Conservation (phyloP, 2,888 invertebrate species). For the Epistrophe grossulariae region DNA sequence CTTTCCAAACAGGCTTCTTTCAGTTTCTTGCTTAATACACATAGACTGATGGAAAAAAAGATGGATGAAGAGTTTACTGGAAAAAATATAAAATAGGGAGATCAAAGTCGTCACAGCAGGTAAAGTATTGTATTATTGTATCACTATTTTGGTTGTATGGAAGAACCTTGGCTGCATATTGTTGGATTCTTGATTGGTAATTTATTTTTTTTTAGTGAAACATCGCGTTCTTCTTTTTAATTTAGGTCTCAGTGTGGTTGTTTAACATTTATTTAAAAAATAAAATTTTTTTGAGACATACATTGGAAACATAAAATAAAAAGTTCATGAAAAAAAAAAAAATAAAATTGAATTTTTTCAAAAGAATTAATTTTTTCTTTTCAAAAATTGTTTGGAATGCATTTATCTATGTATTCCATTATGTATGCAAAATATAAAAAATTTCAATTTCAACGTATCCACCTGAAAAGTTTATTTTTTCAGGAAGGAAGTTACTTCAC, state of each 20-base stretch:
- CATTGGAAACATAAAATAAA: too few species aligned
- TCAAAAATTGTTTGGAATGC: too few species aligned
- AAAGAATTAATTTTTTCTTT: too few species aligned
- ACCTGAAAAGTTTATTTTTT: too few species aligned
- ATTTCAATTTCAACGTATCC: too few species aligned
- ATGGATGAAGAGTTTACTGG: not conserved
- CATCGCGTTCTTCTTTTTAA: slow-evolving; percentile 9
- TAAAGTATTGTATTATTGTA: slow-evolving; percentile 8
- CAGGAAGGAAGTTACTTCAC: too few species aligned
- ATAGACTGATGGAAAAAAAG: not conserved
- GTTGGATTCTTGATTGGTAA: slow-evolving; percentile 16
- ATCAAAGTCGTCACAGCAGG: not conserved
- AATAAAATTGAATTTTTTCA: too few species aligned
- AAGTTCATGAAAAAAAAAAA: too few species aligned
- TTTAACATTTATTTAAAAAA: not conserved
- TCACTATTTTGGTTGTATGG: slow-evolving; percentile 1
- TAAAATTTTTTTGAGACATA: too few species aligned
- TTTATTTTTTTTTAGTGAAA: not conserved
- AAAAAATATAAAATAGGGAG: not conserved
- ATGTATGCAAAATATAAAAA: too few species aligned
- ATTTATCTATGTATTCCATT: too few species aligned
- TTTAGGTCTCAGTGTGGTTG: slow-evolving; percentile 21
- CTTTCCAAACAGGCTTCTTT: slow-evolving; percentile 23
- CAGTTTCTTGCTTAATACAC: slow-evolving; percentile 12
- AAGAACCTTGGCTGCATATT: slow-evolving; percentile 5